Conservation (phyloP, 2,113 vertebrate species). For the Chascanopsetta lugubris region DNA sequence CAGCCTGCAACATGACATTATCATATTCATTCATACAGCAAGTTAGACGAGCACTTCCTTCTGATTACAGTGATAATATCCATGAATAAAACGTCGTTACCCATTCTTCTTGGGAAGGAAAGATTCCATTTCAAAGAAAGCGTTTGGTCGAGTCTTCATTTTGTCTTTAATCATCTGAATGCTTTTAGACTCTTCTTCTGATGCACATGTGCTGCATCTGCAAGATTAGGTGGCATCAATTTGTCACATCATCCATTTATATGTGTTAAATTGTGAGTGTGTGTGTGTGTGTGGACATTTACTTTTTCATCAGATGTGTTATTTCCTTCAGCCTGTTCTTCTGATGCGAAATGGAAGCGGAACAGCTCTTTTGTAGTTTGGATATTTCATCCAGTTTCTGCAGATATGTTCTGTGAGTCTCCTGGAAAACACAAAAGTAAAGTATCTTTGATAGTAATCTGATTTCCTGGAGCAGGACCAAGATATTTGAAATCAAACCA, state of each 20-base stretch:
- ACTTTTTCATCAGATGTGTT: constrained; percentile 82
- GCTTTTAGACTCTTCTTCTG: constrained; percentile 64
- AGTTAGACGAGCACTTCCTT: too few relatives aligned
- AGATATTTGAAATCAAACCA: neutral
- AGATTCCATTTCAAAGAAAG: constrained; percentile 94
- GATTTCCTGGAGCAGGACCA: neutral
- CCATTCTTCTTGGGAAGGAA: constrained; percentile 96
- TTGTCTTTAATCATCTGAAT: constrained; percentile 82
- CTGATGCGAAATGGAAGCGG: constrained; percentile 83
- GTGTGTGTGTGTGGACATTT: constrained; percentile 26
- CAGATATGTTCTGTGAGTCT: constrained; percentile 88
- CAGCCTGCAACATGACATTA: constrained; percentile 79
- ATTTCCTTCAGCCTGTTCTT: constrained; percentile 86
- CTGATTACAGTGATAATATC: neutral
- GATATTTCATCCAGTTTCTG: constrained; percentile 91
- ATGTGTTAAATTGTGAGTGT: neutral
- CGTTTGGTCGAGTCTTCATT: constrained; percentile 84
- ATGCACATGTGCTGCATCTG: constrained; percentile 79
- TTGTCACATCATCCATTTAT: neutral
- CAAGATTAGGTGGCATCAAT: neutral
- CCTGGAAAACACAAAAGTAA: constrained; percentile 73
- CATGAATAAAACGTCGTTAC: constrained; percentile 70
- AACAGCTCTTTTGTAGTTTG: constrained; percentile 87
- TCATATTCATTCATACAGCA: neutral
- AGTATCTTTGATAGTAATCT: neutral